Evolutionary conservation across 2,888 invertebrate species (phyloP), one percentile per base, ranked within the genome.

Genomic region (Meloe dianella): DNA sequence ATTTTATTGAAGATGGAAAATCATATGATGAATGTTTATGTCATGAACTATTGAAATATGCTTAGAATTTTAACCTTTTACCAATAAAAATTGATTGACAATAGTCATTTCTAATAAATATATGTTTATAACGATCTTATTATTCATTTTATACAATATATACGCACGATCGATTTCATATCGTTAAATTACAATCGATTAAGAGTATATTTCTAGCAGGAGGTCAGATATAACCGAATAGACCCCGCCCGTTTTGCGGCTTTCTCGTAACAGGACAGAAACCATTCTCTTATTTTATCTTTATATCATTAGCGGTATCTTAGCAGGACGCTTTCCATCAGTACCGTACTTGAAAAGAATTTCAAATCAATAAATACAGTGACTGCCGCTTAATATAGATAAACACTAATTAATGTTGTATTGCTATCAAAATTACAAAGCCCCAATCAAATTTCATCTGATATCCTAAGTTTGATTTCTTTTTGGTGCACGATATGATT

Each of bases 271-370:
- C 66, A 67, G 68, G 68, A 73, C 68, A 67, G 71, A 71, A 74
- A 41, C 68, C 67, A 69, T 71, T 73, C 71, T 72, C 73, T 71
- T 71, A 73, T 75, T 75, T 77, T 75, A 74, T 69, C 71, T 75
- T 78, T 75, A 74, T 76, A 78, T 78, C 79, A 77, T 78, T 80
- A 80, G 79, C 79, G 78, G 77, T 79, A 78, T 75, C 78, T 71
- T 75, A 73, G 77, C 77, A 73, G 78, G 77, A 73, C 71, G 74
- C 75, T 70, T 74, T 71, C 57, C 62, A 62, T 20, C 77, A 79
- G 78, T 71, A 65, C 66, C 74, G 76, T 63, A 65, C 61, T 62
- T 17, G 20, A 32, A 56, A 51, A 54, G 30, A 41, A 29, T 20
- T 27, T 35, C n/a, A 17, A 27, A n/a, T 35, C 20, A 17, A 17